Base-by-base conservation (phyloP, 23 tunicate genomes). In the Ciona savignyi region DNA sequence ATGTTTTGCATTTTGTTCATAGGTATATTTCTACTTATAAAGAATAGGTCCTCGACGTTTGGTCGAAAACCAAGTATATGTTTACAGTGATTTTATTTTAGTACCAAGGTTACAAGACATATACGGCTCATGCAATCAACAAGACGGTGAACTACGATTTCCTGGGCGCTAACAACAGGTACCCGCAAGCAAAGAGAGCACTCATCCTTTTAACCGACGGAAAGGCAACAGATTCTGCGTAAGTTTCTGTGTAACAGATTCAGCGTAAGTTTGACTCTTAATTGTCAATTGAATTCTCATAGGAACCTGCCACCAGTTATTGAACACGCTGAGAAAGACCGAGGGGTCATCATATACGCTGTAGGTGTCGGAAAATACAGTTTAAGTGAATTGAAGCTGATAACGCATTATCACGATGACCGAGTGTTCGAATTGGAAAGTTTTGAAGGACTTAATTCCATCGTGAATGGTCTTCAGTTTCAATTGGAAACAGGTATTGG, bases 91-190 rank as follows among this genome's bases (percentile, higher is more conserved):
- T n/a, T n/a, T n/a, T n/a, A n/a, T n/a, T 76, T 1, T 70, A 88
- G 96, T 82, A 88, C 35, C 87, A 82, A 73, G 96, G 96, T 33
- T 78, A 82, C 21, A 66, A 62, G 27, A 88, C 96, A 20, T 82
- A 80, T 34, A 88, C 96, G 0, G 96, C 96, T 3, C 84, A 88
- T 42, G 96, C 96, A 0, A 72, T 88, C 73, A 75, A 88, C 73
- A 88, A 88, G 61, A 82, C 96, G 0, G 61, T 88, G 25, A 33
- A 73, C 23, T 73, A 28, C 32, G 96, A 88, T 60, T 88, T 88
- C 31, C 61, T 28, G 27, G 56, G 82, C 29, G 42, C 32, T 1
- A 51, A 73, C 29, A 81, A 72, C 66, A 75, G 96, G 3, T 88
- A 88, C 42, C 96, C 96, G 20, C 65, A 73, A 0, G 96, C 96